Base-by-base conservation (phyloP, 2,797 vertebrate genomes). In the Sebastes variabilis region DNA sequence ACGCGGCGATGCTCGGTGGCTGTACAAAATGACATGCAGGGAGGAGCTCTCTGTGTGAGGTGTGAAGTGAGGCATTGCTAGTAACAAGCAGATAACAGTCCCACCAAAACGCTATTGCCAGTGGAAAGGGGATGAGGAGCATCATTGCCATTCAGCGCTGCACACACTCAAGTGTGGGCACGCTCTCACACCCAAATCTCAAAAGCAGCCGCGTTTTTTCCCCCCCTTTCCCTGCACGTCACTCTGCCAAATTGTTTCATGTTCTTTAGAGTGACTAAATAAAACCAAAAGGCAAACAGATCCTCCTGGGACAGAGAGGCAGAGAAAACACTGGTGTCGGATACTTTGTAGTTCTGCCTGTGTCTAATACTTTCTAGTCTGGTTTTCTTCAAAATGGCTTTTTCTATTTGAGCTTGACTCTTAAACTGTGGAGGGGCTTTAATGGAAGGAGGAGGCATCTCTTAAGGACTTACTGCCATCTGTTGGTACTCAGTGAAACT, bases 381-480 rank as follows among this genome's bases (percentile, higher is more conserved):
- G 74, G 64, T 83, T 88, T 88, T 87, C 84, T 92, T 92, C 78
- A 89, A 89, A 91, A 88, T 86, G 81, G 38, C 82, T 84, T 84
- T 93, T 89, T 89, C 80, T 79, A 18, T 86, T 88, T 81, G 87
- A 86, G 89, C 60, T 79, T 9, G 27, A 86, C 62, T 72, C 66
- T 74, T 29, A 79, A 81, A 78, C 74, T 81, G 79, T 74, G 66
- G 34, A 62, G 70, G 70, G 80, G 65, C 71, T 75, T 79, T 86
- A 82, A 75, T 73, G 55, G 52, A 38, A 69, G 66, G n/a, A 61
- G 77, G 66, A 64, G 13, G 66, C 49, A 24, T 88, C 85, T 89
- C 85, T 84, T 80, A 85, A 92, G 91, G 91, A 80, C 68, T 85
- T 93, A 94, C 93, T 94, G 94, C 94, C 94, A 94, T 94, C 94